These are phyloP conservation scores for Cryptoprocta ferox DNA, from an alignment of 2,797 vertebrate genomes.

Conservation along the genomic window DNA sequence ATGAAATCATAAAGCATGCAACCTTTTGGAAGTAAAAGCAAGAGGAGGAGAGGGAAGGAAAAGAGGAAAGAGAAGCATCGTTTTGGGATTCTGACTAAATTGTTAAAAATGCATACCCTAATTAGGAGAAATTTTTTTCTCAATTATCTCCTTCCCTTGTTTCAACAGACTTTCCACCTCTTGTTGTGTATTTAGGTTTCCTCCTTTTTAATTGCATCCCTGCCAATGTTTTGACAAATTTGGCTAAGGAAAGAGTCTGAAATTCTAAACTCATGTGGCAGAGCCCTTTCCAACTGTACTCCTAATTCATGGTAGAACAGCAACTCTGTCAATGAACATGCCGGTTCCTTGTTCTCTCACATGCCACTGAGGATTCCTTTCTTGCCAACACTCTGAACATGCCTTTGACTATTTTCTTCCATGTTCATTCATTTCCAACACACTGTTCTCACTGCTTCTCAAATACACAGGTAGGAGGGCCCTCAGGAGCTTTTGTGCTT, in stretches of 20 bases:
- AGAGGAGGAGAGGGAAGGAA: background rate
- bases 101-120: background rate
- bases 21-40: background rate
- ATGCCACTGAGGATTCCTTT: background rate
- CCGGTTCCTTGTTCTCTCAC: background rate
- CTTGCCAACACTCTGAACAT: background rate
- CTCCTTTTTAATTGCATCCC: background rate
- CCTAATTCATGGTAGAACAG: background rate
- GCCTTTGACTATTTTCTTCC: background rate
- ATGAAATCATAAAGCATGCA: background rate
- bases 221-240: background rate
- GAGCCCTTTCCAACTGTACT: background rate
- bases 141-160: background rate
- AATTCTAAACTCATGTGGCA: background rate
- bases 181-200: background rate
- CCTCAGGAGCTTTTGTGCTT: background rate
- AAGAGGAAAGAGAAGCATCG: background rate
- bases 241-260: background rate
- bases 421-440: background rate
- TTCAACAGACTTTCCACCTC: background rate
- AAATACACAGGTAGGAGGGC: background rate
- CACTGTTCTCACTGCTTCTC: background rate
- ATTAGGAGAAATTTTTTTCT: background rate
- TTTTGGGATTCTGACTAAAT: background rate
- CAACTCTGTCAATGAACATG: background rate